Evolutionary conservation across 1,140 invertebrate species (phyloP).

Genomic region (Drosophila guanche): DNA sequence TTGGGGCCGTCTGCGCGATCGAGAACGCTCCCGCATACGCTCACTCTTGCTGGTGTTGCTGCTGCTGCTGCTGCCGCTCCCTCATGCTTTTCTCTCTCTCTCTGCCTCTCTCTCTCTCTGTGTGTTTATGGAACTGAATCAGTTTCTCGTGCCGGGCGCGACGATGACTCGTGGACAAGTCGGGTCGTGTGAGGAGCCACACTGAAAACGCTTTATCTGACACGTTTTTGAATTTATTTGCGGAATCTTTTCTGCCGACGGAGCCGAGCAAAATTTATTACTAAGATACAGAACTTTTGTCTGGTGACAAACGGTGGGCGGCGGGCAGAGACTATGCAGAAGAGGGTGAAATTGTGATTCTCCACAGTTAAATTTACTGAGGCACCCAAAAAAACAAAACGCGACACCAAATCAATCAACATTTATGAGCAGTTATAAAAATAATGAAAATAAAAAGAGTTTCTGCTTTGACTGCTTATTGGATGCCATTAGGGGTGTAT

Average conservation of each 20-base stretch:
- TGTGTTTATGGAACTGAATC: conserved; percentile 32
- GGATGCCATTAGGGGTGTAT: conserved; percentile 32
- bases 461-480: conserved; percentile 52
- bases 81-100: conserved; percentile 10
- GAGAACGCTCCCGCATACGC: too few relatives aligned
- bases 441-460: conserved; percentile 3
- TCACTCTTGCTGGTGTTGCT: too few relatives aligned
- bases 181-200: conserved; percentile 37
- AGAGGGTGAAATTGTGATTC: conserved; percentile 21
- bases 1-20: conserved; percentile 19
- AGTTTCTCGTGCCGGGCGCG: conserved; percentile 25
- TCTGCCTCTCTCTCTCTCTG: conserved; percentile 3
- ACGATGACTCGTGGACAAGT: conserved; percentile 40
- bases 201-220: conserved; percentile 60
- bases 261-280: conserved; percentile 43
- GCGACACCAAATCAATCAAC: conserved; percentile 45
- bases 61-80: background rate
- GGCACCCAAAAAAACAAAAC: conserved; percentile 2
- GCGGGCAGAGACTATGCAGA: background rate
- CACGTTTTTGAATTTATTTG: conserved; percentile 76
- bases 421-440: conserved; percentile 46
- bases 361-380: conserved; percentile 27
- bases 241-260: conserved; percentile 48
- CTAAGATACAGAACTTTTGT: conserved; percentile 53
- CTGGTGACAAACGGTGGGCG: conserved; percentile 3